Conservation (phyloP, 2,888 invertebrate species). For the Lissonota sp. region DNA sequence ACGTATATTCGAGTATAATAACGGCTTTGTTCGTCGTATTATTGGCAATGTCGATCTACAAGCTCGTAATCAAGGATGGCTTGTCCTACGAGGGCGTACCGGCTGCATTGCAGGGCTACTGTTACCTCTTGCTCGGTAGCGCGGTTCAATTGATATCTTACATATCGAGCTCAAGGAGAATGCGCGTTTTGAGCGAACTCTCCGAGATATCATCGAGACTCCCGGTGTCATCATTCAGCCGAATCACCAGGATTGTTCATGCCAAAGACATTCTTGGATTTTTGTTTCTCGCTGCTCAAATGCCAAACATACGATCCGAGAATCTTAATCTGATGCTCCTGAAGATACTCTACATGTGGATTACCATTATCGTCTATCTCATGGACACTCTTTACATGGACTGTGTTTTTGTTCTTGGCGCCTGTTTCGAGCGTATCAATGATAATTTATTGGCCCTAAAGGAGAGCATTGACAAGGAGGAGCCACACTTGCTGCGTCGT, state of each 20-base stretch:
- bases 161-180: conserved; percentile 46
- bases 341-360: conserved; percentile 63
- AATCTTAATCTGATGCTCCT: background rate
- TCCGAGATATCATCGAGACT: conserved; percentile 63
- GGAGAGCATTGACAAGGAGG: conserved; percentile 67
- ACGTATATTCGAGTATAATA: conserved; percentile 62
- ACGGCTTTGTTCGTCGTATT: conserved; percentile 24
- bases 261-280: conserved; percentile 70
- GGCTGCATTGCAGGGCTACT: conserved; percentile 70
- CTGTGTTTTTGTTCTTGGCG: conserved; percentile 70
- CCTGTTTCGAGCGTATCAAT: conserved; percentile 71
- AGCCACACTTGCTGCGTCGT: conserved; percentile 75
- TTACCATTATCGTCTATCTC: conserved; percentile 63
- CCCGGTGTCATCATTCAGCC: conserved; percentile 60
- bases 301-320: conserved; percentile 46
- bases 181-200: conserved; percentile 67
- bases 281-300: conserved; percentile 63
- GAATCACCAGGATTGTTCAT: conserved; percentile 65
- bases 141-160: conserved; percentile 64
- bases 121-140: conserved; percentile 65
- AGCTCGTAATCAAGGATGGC: conserved; percentile 55
- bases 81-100: conserved; percentile 67
- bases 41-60: conserved; percentile 54
- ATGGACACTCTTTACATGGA: conserved; percentile 73
- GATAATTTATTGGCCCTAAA: conserved; percentile 69